Base-by-base conservation (phyloP, 2,888 invertebrate genomes). In the Acrobasis repandana region DNA sequence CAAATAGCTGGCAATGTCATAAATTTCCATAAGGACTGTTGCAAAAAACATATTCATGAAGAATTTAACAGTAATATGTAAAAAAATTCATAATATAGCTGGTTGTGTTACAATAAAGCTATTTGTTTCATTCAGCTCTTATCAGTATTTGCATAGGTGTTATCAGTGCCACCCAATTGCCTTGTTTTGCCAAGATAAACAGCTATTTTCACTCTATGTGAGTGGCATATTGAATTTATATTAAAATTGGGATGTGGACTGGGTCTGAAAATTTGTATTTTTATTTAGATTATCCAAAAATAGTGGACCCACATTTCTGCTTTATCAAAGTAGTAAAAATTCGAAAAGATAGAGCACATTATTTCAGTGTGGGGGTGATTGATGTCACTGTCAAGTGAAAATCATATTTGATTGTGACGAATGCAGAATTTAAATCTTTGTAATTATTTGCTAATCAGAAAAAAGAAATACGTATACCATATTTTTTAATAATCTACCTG, bases 141-240 rank as follows among this genome's bases (percentile, higher is more conserved):
- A 52, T 52, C 52, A 52, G 14, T 52, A 36, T 50, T 50, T 50
- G 50, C 11, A 33, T 50, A 33, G 33, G n/a, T 52, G 52, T 50
- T 51, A 51, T 51, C 51, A 51, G 51, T 9, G 4, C 43, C 43
- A 33, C n/a, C 50, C 33, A 50, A 50, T 50, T 20, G 28, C 28
- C 28, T 50, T 28, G 50, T n/a, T 11, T n/a, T 50, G 1, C 5
- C 14, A 28, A 28, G 14, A 16, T 49, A 18, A 49, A 50, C 11
- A n/a, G 1, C 28, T 50, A 20, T 14, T 14, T 43, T 43, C 2
- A 6, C 28, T 28, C 6, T 28, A 28, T 28, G 28, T 28, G 28
- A 28, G 28, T 28, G 2, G 28, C 28, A 43, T 14, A 43, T 43
- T n/a, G 4, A 43, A n/a, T 43, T 43, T 4, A 43, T 14, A 11